Base-by-base conservation (phyloP, 2,113 vertebrate genomes). In the Ivindomyrus marchei region DNA sequence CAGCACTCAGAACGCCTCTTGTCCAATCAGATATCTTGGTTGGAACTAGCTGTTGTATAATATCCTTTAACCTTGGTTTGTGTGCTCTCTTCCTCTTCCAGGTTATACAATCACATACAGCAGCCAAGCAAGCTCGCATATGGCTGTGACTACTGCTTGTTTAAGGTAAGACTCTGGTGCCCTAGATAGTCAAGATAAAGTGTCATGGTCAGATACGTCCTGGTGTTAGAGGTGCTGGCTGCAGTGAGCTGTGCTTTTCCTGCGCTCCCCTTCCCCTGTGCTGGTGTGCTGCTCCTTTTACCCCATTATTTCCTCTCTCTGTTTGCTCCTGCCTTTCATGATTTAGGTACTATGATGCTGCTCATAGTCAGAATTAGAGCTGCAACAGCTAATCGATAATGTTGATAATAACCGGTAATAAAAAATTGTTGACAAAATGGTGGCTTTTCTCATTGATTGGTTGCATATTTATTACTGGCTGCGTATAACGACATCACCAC, bases 61-160 rank as follows among this genome's bases (percentile, higher is more conserved):
- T 62, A n/a, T 31, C 15, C 70, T 6, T 80, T 39, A 80, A 80
- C 74, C 36, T 19, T 39, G 36, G 13, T 8, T 49, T 46, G 83
- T 85, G 83, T 85, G 3, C 56, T 88, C 21, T 91, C n/a, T 90
- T 92, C 1, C 27, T 91, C n/a, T 90, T 92, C 1, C 93, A 97
- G 96, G 90, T 95, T 97, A 94, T 97, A 97, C 93, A 97, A 97
- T 94, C 96, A 97, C 91, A 97, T 96, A 96, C 96, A 97, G 90
- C 95, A 97, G 91, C 96, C 96, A 53, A 97, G 96, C 92, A 97
- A 96, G 90, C 94, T 97, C 46, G 95, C 94, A 74, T 95, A 93
- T 91, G 96, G 96, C 84, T 97, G 96, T 21, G 96, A 97, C 93
- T 97, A 97, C 92, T 95, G 95, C 93, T 96, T 97, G 94, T 97